Conservation (phyloP, 2,797 vertebrate genomes). For the Heliangelus exortis region DNA sequence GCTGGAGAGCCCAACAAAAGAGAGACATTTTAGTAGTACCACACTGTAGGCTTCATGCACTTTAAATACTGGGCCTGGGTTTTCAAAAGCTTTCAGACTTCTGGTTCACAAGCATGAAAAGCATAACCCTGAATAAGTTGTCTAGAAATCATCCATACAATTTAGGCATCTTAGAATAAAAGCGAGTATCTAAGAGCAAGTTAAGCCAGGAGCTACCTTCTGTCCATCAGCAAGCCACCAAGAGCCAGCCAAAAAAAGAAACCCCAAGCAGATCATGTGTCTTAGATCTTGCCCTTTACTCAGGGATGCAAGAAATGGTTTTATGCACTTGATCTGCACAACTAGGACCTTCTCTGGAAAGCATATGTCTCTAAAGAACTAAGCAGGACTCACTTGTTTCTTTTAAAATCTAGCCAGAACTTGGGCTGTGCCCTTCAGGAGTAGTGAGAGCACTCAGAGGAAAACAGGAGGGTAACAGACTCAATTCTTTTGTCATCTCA, state of each 20-base stretch:
- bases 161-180: not conserved
- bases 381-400: not conserved
- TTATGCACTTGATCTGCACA: not conserved
- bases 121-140: not conserved
- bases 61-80: not conserved
- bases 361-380: not conserved
- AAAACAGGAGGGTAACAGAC: not conserved
- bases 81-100: not conserved
- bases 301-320: not conserved
- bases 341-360: not conserved
- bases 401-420: not conserved
- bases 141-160: not conserved
- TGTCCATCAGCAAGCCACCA: not conserved
- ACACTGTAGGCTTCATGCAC: not conserved
- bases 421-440: not conserved
- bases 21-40: not conserved
- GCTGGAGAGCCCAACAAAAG: not conserved
- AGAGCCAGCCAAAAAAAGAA: not conserved
- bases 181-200: not conserved
- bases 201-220: not conserved
- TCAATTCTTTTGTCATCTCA: not conserved
- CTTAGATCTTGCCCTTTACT: not conserved
- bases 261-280: not conserved
- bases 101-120: not conserved
- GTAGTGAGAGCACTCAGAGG: not conserved